Base-by-base conservation (phyloP, 2,113 vertebrate species). In the Prinia subflava region DNA sequence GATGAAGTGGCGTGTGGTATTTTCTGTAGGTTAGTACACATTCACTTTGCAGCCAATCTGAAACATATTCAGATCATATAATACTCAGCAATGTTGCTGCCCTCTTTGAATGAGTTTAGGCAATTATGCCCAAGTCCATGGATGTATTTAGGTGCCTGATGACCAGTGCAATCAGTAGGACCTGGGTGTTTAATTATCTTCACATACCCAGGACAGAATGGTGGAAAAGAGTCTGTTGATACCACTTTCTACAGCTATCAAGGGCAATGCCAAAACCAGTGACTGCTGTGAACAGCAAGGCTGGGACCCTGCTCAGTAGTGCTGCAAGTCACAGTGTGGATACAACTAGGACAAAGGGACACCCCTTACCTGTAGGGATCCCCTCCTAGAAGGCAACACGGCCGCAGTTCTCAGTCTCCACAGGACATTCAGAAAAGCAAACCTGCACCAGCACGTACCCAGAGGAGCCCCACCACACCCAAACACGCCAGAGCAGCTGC, bases 281-380 rank as follows among this genome's bases (percentile, higher is more conserved):
- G 50, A 63, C 28, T 50, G 56, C 62, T 76, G 62, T 28, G 44
- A 79, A 35, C 11, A 82, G 31, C 13, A 39, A 63, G 35, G 55
- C 27, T 50, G 42, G 27, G 50, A 83, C 21, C 15, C 17, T 42
- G 25, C 25, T 62, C 25, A 57, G 31, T 12, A 52, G 25, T 33
- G 18, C 83, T 80, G 57, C 3, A 7, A 90, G 71, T 39, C 1
- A 2, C 30, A 44, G n/a, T 13, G 22, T 42, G 11, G 35, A 21
- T 46, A 42, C 0, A 1, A 12, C 25, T 12, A 18, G 75, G 63
- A 69, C 0, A 0, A 76, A 79, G 68, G 16, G 63, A 18, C 11
- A 60, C 15, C 15, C 35, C 33, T 47, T 49, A 69, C 21, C 62
- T 62, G 59, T 46, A 52, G 33, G n/a, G 42, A 71, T 69, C 62